phyloP scores from a whole-genome alignment of 2,113 vertebrate species.

The Rhea americana region DNA sequence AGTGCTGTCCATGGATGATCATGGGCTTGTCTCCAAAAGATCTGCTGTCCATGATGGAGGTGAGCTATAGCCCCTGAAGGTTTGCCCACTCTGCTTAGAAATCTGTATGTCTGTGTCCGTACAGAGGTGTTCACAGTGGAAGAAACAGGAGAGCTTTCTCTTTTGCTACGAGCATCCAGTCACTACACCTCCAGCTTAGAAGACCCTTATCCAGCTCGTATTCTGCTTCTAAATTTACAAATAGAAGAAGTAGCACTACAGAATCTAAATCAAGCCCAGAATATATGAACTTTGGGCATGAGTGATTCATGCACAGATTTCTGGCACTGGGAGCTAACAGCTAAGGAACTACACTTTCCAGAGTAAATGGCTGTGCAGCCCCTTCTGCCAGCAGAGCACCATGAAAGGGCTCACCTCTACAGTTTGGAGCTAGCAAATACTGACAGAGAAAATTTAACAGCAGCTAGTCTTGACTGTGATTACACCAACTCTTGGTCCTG shows the following conservation, averaged over 20 bases:
- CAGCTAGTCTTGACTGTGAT: neutral
- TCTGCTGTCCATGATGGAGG: neutral
- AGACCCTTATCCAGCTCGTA: neutral
- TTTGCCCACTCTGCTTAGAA: neutral
- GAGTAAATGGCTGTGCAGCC: neutral
- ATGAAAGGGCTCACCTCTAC: neutral
- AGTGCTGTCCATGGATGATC: neutral
- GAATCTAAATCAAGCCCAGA: neutral
- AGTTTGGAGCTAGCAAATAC: neutral
- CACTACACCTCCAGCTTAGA: neutral
- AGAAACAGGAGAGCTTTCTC: neutral
- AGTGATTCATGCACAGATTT: neutral
- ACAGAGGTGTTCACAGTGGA: neutral
- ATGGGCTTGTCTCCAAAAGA: neutral
- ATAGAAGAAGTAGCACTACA: neutral
- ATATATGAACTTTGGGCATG: neutral
- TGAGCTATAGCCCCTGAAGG: neutral
- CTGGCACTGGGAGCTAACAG: neutral
- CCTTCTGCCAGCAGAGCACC: neutral
- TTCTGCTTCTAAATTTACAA: slow-evolving; percentile 3
- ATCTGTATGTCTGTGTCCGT: neutral
- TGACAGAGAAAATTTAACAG: neutral
- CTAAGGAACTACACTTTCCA: neutral
- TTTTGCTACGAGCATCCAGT: neutral
- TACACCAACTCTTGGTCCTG: neutral